Base-by-base conservation (phyloP, 2,888 invertebrate genomes). In the Lochmaea crataegi region DNA sequence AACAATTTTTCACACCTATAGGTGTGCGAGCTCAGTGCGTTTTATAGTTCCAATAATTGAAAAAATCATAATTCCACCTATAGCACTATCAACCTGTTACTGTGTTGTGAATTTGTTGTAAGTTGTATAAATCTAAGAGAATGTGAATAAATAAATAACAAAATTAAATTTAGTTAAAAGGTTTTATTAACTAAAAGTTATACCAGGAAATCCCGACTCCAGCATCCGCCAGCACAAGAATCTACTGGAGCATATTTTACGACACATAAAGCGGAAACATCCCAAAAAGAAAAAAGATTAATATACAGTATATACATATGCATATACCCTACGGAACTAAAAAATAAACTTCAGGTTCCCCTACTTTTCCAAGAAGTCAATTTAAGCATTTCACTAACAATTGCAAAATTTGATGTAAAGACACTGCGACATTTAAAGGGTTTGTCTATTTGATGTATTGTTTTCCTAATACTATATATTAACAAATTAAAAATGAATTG, bases 191-290 rank as follows among this genome's bases (percentile, higher is more conserved):
- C 67, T 71, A 73, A n/a, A 51, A 51, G 16, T 51, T 7, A 51
- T 16, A 51, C n/a, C n/a, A 14, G n/a, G 76, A 73, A 56, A 76
- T 77, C 71, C 67, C 22, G 18, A 71, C 41, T 65, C 51, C 56
- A 53, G 51, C 65, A 57, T 71, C 61, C 38, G 38, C 53, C 60
- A 18, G 67, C 60, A 64, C 64, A 73, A 75, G 73, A 69, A 71
- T 66, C 48, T 76, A 80, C 74, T 79, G 77, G 76, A 78, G 81
- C 81, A 81, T 80, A 80, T 81, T 80, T 79, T 80, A 82, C 83
- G 80, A 80, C 76, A 83, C 83, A 83, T 84, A 83, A 84, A 83
- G 83, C 83, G 83, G 81, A 82, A 80, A 82, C 80, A 82, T 75
- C 79, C 66, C 65, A 72, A 74, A 78, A 80, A 79, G 78, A 75